A percentile compares a stretch with the other conserved stretches of the same genome.
Conservation (phyloP, 2,113 vertebrate genomes). For the Gallinago undulata region DNA sequence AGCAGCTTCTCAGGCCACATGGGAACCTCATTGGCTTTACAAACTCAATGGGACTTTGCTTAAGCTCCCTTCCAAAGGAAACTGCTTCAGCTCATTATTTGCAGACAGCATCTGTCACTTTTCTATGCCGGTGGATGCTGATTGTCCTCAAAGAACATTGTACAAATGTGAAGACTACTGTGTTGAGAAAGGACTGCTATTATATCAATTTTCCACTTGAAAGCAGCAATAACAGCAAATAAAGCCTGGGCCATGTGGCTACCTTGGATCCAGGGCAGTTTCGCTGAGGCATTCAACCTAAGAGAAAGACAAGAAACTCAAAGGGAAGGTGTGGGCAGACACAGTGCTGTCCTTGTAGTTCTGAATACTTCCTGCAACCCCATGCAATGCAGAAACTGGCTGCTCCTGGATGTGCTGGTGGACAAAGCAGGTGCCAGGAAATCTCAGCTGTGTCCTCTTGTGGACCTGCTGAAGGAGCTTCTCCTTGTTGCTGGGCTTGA, state of each 20-base stretch:
- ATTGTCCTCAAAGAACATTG: slow-evolving; percentile 49
- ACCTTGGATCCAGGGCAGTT: slow-evolving; percentile 40
- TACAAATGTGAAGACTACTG: slow-evolving; percentile 54
- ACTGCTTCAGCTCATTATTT: slow-evolving; percentile 64
- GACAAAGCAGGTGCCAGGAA: not conserved
- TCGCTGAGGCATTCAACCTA: not conserved
- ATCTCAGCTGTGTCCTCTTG: not conserved
- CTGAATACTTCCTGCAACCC: not conserved
- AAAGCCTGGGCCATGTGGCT: slow-evolving; percentile 47
- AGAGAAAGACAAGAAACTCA: not conserved
- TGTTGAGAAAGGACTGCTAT: slow-evolving; percentile 58
- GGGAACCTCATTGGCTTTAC: slow-evolving; percentile 33
- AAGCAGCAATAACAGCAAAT: slow-evolving; percentile 71
- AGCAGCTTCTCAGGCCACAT: not conserved
- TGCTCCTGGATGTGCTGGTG: not conserved
- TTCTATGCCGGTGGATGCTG: slow-evolving; percentile 42
- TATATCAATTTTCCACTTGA: slow-evolving; percentile 72
- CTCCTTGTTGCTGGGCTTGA: not conserved
- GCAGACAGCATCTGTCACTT: slow-evolving; percentile 70
- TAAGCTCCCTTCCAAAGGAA: slow-evolving; percentile 55
- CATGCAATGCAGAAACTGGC: not conserved
- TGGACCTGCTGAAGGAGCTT: not conserved
- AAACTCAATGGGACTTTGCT: slow-evolving; percentile 51
- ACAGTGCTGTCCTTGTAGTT: not conserved
- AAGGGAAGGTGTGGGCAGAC: not conserved